Evolutionary conservation across 2,888 invertebrate genomes (phyloP), one percentile per base, ranked within the genome.

Genomic region (Julus scandinavius): DNA sequence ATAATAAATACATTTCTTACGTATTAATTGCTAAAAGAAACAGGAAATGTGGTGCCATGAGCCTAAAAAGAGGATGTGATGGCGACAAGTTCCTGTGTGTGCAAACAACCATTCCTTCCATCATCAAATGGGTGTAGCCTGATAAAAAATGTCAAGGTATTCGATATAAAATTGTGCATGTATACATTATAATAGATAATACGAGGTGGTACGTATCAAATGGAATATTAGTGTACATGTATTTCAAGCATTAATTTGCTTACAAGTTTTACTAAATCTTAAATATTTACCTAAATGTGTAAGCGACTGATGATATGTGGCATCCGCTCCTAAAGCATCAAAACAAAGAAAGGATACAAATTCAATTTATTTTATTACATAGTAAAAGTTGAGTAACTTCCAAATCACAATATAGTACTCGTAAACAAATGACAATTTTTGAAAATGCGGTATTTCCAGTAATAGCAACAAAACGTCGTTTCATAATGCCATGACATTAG

Each of bases 1-100:
- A 72, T 20, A 17, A 72, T 20, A 17, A 72, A 72, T 72, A n/a
- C 5, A 9, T 45, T 85, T 85, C 92, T 91, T 91, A 93, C 93
- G 91, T 91, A 90, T 93, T 93, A 87, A 93, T 92, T 40, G 93
- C 93, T 2, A 93, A 91, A 4, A 93, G 91, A 90, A 92, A 93
- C 54, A 92, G 91, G 90, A 93, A 93, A 90, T 93, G 93, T 4
- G 93, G 93, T 1, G 93, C 92, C 88, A 93, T 91, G 3, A 93
- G 92, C 90, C 92, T 92, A 91, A 92, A 93, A 85, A 93, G 89
- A 0, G 93, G 93, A 90, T 93, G 93, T 20, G 92, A 93, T 29
- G 91, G 92, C 9, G 93, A 92, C n/a, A 93, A 90, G 88, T 93
- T 91, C 54, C 93, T 90, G 89, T 93, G 92, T 2, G 92, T 92